Percentiles rank a stretch among this genome's conserved stretches.
Conservation (phyloP, 1,140 invertebrate genomes). For the Pogonognathellus flavescens region DNA sequence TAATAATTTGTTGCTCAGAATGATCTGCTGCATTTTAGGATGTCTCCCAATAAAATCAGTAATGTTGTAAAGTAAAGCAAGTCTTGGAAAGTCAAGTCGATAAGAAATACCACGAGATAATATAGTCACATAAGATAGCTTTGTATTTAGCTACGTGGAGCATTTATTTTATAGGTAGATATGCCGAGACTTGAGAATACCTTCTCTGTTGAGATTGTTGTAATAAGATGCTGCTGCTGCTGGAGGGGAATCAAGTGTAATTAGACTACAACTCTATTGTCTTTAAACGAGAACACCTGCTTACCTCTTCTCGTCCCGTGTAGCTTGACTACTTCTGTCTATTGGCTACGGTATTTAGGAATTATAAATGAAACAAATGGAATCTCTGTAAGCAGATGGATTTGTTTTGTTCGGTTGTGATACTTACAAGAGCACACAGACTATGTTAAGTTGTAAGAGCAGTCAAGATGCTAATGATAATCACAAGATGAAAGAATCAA, state of each 20-base stretch:
- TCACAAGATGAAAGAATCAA: slow-evolving; percentile 17
- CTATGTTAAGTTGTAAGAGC: not conserved
- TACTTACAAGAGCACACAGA: too few relatives aligned
- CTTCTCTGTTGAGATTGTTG: slow-evolving; percentile 13
- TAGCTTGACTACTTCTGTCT: not conserved
- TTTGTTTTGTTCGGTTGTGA: too few relatives aligned
- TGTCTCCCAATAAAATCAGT: too few relatives aligned
- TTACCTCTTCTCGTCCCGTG: not conserved
- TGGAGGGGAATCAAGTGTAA: slow-evolving; percentile 37
- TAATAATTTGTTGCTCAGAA: not conserved
- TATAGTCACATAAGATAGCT: too few relatives aligned
- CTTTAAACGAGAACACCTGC: slow-evolving; percentile 33
- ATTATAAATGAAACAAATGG: too few relatives aligned
- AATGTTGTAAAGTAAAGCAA: too few relatives aligned
- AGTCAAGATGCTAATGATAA: not conserved
- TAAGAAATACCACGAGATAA: too few relatives aligned
- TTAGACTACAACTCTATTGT: slow-evolving; percentile 27
- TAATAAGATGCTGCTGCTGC: slow-evolving; percentile 22
- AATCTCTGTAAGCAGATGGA: too few relatives aligned
- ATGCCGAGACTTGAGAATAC: not conserved
- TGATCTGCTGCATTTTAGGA: not conserved
- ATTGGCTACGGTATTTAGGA: too few relatives aligned
- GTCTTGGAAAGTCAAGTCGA: too few relatives aligned
- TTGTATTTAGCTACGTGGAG: too few relatives aligned
- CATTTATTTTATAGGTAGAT: too few relatives aligned